Evolutionary conservation across 1,140 invertebrate genomes (phyloP), one percentile per base, ranked within the genome.

Genomic region (Leptoteleia sp.): DNA sequence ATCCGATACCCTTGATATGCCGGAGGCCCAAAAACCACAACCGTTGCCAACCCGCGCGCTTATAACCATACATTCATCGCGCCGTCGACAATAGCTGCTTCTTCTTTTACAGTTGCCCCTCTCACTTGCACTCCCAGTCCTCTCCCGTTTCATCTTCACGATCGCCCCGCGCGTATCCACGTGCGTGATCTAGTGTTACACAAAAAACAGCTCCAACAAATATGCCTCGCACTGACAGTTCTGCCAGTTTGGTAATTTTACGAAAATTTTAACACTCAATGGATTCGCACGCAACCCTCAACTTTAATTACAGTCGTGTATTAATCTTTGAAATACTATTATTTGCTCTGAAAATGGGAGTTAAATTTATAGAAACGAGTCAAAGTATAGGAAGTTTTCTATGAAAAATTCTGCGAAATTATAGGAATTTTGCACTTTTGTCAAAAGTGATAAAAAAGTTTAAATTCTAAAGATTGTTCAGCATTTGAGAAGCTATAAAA

Each of bases 1-100:
- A 81, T 78, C 70, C 54, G 79, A 78, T 81, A 81, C 75, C 65
- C 79, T 78, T 81, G 70, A 71, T 75, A 75, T 33, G 79, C 79
- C 79, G 59, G 61, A 81, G 70, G 79, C 68, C 70, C 62, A 59
- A 75, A 81, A 81, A 71, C 68, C 79, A 64, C 55, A 76, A 72
- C 67, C 59, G 22, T 54, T 35, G 48, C 25, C 59, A 71, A 73
- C 68, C 38, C 65, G 45, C 22, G 70, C 50, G 38, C 50, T 71
- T 78, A 67, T 59, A 64, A 65, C 70, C 67, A 76, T 54, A 72
- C 62, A 72, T 76, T 67, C 70, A 68, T 72, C 75, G 25, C 37
- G 31, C 37, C 65, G 50, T 57, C 57, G 59, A 77, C 70, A 81
- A 78, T 72, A 75, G 52, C 50, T 62, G 59, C 45, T 47, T 38